phyloP scores from a whole-genome alignment of 2,113 vertebrate genomes.

The Carassius auratus region DNA sequence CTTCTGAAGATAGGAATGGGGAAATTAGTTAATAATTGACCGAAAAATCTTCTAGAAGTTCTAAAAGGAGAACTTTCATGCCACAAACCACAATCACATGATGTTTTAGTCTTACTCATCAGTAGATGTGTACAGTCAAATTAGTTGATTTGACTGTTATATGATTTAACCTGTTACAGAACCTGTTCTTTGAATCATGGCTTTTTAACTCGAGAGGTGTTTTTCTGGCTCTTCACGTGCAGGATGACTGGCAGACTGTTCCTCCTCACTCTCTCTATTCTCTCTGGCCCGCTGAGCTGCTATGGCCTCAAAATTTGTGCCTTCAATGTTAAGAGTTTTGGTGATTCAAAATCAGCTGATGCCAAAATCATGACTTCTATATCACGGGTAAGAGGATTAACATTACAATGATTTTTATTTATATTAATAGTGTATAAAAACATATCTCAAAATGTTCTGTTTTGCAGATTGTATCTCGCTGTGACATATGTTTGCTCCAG shows the following conservation, averaged over 20 bases:
- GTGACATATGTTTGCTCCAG: constrained; percentile 75
- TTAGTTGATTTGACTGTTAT: neutral
- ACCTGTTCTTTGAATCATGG: neutral
- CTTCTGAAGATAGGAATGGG: neutral
- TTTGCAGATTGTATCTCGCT: constrained; percentile 74
- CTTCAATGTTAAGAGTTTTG: constrained; percentile 76
- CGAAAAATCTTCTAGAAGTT: neutral
- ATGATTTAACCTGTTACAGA: neutral
- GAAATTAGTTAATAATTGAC: neutral
- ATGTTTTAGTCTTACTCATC: neutral
- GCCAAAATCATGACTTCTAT: constrained; percentile 63
- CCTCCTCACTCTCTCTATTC: constrained; percentile 53
- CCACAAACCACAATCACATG: constrained; percentile 4
- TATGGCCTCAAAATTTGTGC: constrained; percentile 69
- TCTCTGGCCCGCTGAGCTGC: constrained; percentile 9
- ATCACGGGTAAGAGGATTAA: constrained; percentile 61
- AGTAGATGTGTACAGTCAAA: neutral
- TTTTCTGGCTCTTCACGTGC: neutral
- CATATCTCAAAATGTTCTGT: neutral
- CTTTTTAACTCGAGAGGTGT: neutral
- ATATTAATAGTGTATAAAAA: neutral
- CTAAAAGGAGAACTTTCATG: neutral
- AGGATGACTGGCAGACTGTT: constrained; percentile 50
- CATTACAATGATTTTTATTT: neutral
- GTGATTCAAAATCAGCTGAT: constrained; percentile 73